Evolutionary conservation across 2,888 invertebrate species (phyloP).

Genomic region (Lasioglossum morio): DNA sequence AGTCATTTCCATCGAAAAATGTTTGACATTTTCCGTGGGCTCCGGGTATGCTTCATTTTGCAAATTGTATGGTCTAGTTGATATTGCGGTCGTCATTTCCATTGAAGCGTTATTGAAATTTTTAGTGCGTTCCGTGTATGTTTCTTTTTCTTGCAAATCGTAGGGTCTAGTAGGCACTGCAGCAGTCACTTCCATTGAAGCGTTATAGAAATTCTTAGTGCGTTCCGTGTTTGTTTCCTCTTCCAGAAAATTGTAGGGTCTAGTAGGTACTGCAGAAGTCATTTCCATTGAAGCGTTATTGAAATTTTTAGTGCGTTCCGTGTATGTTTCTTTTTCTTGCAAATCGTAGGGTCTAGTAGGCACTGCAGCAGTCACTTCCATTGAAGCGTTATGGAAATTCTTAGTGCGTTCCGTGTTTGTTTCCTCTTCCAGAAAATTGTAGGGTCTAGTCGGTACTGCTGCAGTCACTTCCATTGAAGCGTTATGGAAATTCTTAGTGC

Average conservation of each 20-base stretch:
- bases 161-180: not conserved
- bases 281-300: too few relatives aligned
- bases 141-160: not conserved
- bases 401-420: not conserved
- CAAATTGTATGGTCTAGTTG: not conserved
- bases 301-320: not conserved
- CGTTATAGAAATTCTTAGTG: not conserved
- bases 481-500: not conserved
- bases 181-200: not conserved
- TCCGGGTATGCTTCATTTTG: not conserved
- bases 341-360: not conserved
- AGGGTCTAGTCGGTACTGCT: not conserved
- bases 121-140: not conserved
- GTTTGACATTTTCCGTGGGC: not conserved
- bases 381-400: not conserved
- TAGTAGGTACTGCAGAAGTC: too few relatives aligned
- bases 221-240: not conserved
- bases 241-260: too few relatives aligned
- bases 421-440: not conserved
- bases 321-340: too few relatives aligned
- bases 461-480: not conserved
- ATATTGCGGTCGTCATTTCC: not conserved
- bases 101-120: not conserved
- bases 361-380: not conserved
- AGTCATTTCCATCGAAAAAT: constrained; percentile 51